phyloP scores from a whole-genome alignment of 2,797 vertebrate species.

The Tenualosa thibaudeaui region DNA sequence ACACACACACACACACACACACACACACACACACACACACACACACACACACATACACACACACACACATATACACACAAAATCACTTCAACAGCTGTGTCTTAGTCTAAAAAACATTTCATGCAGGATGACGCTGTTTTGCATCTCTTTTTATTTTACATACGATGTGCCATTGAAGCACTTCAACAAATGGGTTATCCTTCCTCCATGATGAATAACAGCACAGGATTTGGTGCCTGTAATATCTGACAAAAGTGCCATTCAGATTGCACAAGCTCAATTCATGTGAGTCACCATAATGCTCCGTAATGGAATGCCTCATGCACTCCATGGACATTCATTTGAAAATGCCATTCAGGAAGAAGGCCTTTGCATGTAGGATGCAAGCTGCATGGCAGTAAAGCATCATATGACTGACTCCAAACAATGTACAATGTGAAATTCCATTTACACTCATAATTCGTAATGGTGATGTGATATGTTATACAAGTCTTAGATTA shows the following conservation, averaged over 20 bases:
- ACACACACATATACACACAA: neutral
- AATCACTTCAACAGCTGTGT: neutral
- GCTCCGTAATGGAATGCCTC: neutral
- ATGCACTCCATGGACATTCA: neutral
- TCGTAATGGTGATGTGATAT: neutral
- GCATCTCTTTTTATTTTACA: too few relatives aligned
- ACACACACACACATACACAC: neutral
- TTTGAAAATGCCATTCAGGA: neutral
- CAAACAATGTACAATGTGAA: neutral
- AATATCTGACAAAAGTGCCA: neutral
- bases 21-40: neutral
- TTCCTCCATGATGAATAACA: neutral
- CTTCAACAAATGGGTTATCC: neutral
- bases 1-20: neutral
- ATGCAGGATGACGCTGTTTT: neutral
- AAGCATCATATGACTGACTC: neutral
- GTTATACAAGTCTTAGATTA: neutral
- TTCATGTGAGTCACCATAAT: neutral
- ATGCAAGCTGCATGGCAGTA: neutral
- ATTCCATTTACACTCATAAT: neutral
- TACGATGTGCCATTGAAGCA: neutral
- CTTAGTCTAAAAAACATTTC: neutral
- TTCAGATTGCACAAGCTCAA: neutral
- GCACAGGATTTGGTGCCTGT: neutral
- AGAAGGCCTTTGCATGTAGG: neutral